A percentile compares a stretch with the other conserved stretches of the same genome.
Evolutionary conservation across 2,113 vertebrate species (phyloP).

Genomic region (Chaetodon trifascialis): DNA sequence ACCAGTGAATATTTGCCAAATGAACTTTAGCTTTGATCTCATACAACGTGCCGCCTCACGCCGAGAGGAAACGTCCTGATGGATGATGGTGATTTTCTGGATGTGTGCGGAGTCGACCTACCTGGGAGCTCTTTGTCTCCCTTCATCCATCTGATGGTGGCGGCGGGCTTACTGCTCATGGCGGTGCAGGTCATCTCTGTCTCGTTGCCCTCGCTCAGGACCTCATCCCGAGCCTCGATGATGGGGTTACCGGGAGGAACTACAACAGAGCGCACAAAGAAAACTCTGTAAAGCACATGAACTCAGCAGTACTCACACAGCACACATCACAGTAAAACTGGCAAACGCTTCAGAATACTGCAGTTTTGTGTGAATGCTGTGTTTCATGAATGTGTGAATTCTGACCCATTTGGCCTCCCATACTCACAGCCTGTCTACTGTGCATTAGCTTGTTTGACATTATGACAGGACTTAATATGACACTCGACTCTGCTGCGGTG

Average conservation of each 20-base stretch:
- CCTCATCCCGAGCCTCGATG: slow-evolving; percentile 94
- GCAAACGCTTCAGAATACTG: too few relatives aligned
- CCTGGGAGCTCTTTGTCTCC: slow-evolving; percentile 94
- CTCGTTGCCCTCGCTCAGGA: slow-evolving; percentile 93
- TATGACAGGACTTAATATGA: not conserved
- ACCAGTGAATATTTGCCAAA: not conserved
- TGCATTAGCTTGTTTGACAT: not conserved
- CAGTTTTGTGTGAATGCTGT: not conserved
- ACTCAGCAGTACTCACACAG: too few relatives aligned
- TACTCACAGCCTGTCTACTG: not conserved
- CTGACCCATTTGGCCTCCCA: not conserved
- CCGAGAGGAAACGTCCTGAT: not conserved
- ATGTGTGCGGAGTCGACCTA: slow-evolving; percentile 57
- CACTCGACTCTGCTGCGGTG: not conserved
- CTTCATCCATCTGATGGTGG: slow-evolving; percentile 96
- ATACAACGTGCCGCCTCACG: not conserved
- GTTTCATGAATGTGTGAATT: not conserved
- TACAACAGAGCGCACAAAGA: slow-evolving; percentile 71
- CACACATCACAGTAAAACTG: too few relatives aligned
- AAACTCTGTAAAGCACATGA: slow-evolving; percentile 6
- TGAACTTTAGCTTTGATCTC: not conserved
- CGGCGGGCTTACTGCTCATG: slow-evolving; percentile 96
- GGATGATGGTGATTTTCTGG: slow-evolving; percentile 20
- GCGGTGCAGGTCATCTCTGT: slow-evolving; percentile 97
- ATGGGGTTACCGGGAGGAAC: slow-evolving; percentile 96